Base-by-base conservation (phyloP, 1,140 invertebrate species). In the Rhopalosiphum padi region DNA sequence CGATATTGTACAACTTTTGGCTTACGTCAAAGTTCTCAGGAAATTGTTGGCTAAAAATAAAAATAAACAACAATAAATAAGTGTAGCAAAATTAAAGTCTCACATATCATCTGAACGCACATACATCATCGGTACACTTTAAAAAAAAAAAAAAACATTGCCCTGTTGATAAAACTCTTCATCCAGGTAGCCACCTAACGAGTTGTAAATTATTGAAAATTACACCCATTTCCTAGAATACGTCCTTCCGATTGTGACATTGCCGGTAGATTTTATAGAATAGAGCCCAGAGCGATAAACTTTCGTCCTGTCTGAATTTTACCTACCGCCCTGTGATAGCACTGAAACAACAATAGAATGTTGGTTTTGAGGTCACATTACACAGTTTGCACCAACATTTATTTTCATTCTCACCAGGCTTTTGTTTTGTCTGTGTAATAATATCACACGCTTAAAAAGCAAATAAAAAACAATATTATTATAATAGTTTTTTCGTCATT, bases 191-290 rank as follows among this genome's bases (percentile, higher is more conserved):
- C 37, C 8, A 23, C 41, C 35, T 11, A 85, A 46, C 85, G 25
- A 9, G 48, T 53, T 37, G n/a, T 53, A 53, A 89, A 89, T 89
- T 53, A 53, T 53, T 89, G n/a, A 53, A 89, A 89, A 89, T 89
- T 22, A 37, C n/a, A 23, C 2, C 3, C 46, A 30, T 87, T 48
- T 48, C 86, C 43, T 37, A 43, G 4, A 41, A 85, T 88, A 37
- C 43, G n/a, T 89, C n/a, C 21, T 89, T 51, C 46, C 46, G 21
- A 88, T 88, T 48, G 46, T n/a, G 30, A 51, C 46, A 51, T 88
- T 15, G 25, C n/a, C 8, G n/a, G 3, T n/a, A 51, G 48, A 25
- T 37, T 89, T 89, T 89, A 51, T n/a, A 35, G n/a, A 53, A 89
- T 18, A 37, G 21, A 37, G 30, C 11, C 22, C 22, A 22, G 9